A percentile compares a stretch with the other conserved stretches of the same genome.
phyloP scores from a whole-genome alignment of 1,140 invertebrate genomes.

The Drosophila ambigua region DNA sequence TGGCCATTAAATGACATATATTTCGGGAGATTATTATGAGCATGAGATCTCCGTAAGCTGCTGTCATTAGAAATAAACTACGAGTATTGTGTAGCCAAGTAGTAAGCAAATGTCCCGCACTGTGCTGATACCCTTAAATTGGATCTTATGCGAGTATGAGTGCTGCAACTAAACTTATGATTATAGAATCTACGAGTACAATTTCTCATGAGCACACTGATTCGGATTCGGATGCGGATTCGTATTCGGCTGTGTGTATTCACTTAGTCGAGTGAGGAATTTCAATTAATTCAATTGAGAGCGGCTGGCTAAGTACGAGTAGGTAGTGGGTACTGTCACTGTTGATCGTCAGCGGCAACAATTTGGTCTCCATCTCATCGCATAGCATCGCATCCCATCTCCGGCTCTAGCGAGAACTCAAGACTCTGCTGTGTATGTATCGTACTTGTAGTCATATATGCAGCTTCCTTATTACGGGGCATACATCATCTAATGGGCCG shows the following conservation, averaged over 20 bases:
- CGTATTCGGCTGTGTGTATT: conserved; percentile 19
- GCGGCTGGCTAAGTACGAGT: conserved; percentile 41
- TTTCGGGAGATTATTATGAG: too few relatives aligned
- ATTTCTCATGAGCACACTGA: conserved; percentile 42
- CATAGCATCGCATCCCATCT: neutral
- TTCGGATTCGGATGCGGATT: conserved; percentile 8
- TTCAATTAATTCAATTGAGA: conserved; percentile 81
- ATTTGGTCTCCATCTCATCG: conserved; percentile 32
- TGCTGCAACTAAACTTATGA: conserved; percentile 32
- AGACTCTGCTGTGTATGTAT: conserved; percentile 45
- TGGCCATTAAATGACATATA: too few relatives aligned
- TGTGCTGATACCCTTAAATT: conserved; percentile 33
- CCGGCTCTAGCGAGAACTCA: conserved; percentile 56
- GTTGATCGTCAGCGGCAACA: conserved; percentile 31
- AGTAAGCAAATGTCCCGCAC: neutral
- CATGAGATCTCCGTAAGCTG: too few relatives aligned
- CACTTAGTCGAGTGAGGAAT: conserved; percentile 73
- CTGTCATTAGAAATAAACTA: too few relatives aligned
- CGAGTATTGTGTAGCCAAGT: too few relatives aligned
- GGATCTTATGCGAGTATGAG: conserved; percentile 4
- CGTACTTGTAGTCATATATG: conserved; percentile 16
- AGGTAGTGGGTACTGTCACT: conserved; percentile 25
- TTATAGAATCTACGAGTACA: conserved; percentile 29
- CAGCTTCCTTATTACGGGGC: conserved; percentile 73
- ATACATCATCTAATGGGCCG: conserved; percentile 68